Percentiles rank a stretch among this genome's conserved stretches.
Conservation (phyloP, 2,888 invertebrate species). For the Perizoma affinitatum region DNA sequence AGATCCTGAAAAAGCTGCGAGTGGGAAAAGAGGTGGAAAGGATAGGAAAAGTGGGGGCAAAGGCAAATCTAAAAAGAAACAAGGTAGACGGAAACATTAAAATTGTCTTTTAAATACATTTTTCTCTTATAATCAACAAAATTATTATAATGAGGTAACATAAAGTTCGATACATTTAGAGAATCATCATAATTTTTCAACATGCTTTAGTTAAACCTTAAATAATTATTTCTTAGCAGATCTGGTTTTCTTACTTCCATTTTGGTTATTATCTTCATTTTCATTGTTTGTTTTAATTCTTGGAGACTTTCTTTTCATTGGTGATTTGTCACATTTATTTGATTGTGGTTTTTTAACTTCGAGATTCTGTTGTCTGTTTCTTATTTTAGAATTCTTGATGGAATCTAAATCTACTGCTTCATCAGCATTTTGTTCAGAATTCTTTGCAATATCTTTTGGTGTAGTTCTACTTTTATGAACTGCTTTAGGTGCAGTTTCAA, state of each 20-base stretch:
- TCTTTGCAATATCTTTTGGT: conserved; percentile 33
- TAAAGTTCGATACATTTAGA: conserved; percentile 15
- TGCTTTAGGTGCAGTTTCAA: neutral
- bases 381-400: conserved; percentile 30
- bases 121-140: conserved; percentile 19
- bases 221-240: conserved; percentile 28
- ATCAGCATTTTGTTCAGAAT: conserved; percentile 7
- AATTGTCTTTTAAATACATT: conserved; percentile 18
- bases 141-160: conserved; percentile 24
- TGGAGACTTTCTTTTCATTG: conserved; percentile 46
- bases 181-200: conserved; percentile 16
- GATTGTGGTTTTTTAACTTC: conserved; percentile 11
- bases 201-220: conserved; percentile 3
- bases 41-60: conserved; percentile 49
- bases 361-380: conserved; percentile 27
- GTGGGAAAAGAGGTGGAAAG: conserved; percentile 50
- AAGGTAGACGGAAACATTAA: conserved; percentile 69
- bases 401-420: conserved; percentile 25
- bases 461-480: conserved; percentile 29
- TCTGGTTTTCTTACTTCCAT: conserved; percentile 32
- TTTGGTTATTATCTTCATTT: conserved; percentile 15
- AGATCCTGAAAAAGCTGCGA: conserved; percentile 51
- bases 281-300: conserved; percentile 35
- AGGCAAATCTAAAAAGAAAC: conserved; percentile 69
- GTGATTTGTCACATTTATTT: conserved; percentile 37